Evolutionary conservation across 2,113 vertebrate species (phyloP).

Genomic region (Indicator indicator): DNA sequence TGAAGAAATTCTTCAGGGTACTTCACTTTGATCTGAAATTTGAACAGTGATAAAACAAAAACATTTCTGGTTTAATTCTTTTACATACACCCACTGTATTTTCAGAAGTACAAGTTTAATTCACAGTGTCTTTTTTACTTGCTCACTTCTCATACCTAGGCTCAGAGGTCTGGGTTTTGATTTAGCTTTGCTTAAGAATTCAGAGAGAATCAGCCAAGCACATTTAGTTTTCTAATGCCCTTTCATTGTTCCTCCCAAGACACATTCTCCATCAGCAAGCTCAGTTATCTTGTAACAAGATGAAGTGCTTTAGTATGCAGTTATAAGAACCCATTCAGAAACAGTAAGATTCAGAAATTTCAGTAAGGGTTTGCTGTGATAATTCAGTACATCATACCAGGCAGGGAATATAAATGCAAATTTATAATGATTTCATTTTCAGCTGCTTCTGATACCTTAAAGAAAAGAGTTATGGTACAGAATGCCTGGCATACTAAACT

Average conservation of each 20-base stretch:
- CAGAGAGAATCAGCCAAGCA: background rate
- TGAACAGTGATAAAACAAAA: background rate
- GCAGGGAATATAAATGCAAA: background rate
- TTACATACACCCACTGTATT: background rate
- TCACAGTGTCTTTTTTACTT: background rate
- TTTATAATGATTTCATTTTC: background rate
- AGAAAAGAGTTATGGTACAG: background rate
- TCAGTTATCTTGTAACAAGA: background rate
- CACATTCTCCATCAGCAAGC: background rate
- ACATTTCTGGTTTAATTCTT: background rate
- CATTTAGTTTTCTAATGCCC: background rate
- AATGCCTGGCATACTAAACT: background rate
- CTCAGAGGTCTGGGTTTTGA: background rate
- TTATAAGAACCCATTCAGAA: background rate
- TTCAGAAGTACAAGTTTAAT: background rate
- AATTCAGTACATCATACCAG: background rate
- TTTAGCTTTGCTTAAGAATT: slow-evolving; percentile 1
- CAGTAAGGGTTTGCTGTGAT: background rate
- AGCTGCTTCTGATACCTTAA: background rate
- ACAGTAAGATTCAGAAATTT: background rate
- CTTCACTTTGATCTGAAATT: background rate
- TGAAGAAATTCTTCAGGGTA: background rate
- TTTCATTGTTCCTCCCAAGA: background rate
- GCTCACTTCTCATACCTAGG: background rate
- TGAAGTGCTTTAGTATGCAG: background rate